These are phyloP conservation scores for Merops nubicus DNA, from an alignment of 2,113 vertebrate genomes.

Conservation along the genomic window DNA sequence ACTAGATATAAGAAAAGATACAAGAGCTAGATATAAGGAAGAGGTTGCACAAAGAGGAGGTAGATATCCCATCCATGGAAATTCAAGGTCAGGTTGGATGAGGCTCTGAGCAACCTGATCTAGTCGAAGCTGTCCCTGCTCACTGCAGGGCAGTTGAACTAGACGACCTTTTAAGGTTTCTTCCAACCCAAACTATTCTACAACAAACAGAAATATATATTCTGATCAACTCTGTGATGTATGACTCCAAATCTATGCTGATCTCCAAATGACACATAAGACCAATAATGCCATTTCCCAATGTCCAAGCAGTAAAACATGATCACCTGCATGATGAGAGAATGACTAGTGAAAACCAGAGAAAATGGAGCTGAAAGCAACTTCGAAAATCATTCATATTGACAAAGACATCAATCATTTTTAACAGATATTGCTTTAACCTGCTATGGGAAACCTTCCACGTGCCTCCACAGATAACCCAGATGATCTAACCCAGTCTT, in stretches of 20 bases:
- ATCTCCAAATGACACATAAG: neutral
- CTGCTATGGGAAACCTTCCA: accelerated
- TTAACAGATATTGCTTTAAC: neutral
- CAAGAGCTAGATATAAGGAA: too few species aligned
- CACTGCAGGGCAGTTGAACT: too few species aligned
- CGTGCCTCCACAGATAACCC: neutral
- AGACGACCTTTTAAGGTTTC: too few species aligned
- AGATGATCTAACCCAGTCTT: neutral
- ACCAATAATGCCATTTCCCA: neutral
- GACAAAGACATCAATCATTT: neutral
- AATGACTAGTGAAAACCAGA: neutral
- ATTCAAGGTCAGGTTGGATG: neutral
- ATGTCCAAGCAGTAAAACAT: neutral
- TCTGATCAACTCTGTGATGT: neutral
- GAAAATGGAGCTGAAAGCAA: neutral
- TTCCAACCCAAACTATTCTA: too few species aligned
- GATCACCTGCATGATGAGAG: neutral
- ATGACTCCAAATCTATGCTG: neutral
- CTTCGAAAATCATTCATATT: neutral
- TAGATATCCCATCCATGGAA: neutral
- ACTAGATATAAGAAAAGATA: too few species aligned
- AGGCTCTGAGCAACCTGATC: too few species aligned
- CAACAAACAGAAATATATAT: neutral
- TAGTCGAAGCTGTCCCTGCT: too few species aligned
- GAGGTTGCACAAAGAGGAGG: neutral